Conservation (phyloP, 2,797 vertebrate species). For the Clarias platycephalus region DNA sequence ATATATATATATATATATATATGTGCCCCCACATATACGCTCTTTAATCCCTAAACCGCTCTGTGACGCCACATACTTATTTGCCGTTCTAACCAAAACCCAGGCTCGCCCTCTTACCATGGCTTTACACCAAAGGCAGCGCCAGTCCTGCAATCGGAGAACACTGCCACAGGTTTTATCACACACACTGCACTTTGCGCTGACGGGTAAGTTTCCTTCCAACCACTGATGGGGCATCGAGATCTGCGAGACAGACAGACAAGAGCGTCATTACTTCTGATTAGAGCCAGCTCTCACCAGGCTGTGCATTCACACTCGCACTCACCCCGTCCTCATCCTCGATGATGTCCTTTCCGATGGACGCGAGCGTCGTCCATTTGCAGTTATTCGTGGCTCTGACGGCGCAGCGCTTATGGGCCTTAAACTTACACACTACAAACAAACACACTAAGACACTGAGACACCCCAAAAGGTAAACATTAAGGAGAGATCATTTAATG, state of each 20-base stretch:
- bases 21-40: too few relatives aligned
- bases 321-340: slow-evolving; percentile 96
- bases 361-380: slow-evolving; percentile 96
- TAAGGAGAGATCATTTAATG: neutral
- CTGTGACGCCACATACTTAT: too few relatives aligned
- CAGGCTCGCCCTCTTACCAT: slow-evolving; percentile 78
- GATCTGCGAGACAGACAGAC: slow-evolving; percentile 70
- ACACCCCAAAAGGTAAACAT: neutral
- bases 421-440: slow-evolving; percentile 90
- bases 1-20: neutral
- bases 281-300: neutral
- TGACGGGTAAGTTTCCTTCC: slow-evolving; percentile 93
- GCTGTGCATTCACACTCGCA: neutral
- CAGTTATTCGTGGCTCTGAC: slow-evolving; percentile 94
- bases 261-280: neutral
- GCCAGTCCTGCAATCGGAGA: slow-evolving; percentile 92
- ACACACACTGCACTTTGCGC: slow-evolving; percentile 90
- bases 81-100: neutral
- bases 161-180: slow-evolving; percentile 96
- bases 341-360: slow-evolving; percentile 93
- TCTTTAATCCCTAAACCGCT: too few relatives aligned
- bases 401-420: slow-evolving; percentile 93
- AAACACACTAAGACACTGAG: slow-evolving; percentile 24
- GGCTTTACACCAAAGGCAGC: slow-evolving; percentile 96
- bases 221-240: slow-evolving; percentile 98